phyloP scores from a whole-genome alignment of 1,140 invertebrate species.

The Araneus ventricosus region DNA sequence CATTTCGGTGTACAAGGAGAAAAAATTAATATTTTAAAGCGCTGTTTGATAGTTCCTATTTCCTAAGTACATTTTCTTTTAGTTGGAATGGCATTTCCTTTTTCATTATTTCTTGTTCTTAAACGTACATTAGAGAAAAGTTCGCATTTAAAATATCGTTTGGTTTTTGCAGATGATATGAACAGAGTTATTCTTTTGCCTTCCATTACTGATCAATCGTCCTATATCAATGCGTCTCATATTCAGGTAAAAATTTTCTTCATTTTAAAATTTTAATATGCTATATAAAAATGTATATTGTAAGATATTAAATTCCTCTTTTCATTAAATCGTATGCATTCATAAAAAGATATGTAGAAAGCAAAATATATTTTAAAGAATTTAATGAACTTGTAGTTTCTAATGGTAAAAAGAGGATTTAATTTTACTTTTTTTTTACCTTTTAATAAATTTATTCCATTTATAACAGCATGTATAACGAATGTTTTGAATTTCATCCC shows the following conservation, averaged over 20 bases:
- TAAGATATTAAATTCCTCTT: neutral
- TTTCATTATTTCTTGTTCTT: neutral
- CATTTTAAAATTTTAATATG: too few relatives aligned
- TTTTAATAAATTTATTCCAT: neutral
- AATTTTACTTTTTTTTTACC: neutral
- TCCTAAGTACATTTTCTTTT: constrained; percentile 28
- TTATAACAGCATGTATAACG: too few relatives aligned
- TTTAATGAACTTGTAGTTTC: too few relatives aligned
- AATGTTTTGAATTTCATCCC: too few relatives aligned
- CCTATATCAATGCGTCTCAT: constrained; percentile 98
- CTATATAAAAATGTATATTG: neutral
- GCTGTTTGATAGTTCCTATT: constrained; percentile 18
- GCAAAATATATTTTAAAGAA: neutral
- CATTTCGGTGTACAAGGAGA: neutral
- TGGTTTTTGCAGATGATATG: constrained; percentile 84
- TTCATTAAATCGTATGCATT: neutral
- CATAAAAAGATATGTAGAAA: neutral
- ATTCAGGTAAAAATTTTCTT: constrained; percentile 86
- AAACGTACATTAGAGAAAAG: constrained; percentile 1
- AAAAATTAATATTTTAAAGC: constrained; percentile 39
- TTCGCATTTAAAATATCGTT: neutral
- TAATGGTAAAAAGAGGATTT: neutral
- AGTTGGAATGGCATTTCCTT: neutral
- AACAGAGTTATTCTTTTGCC: constrained; percentile 93
- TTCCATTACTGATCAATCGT: constrained; percentile 91